Base-by-base conservation (phyloP, 2,888 invertebrate species). In the Elegia similella region DNA sequence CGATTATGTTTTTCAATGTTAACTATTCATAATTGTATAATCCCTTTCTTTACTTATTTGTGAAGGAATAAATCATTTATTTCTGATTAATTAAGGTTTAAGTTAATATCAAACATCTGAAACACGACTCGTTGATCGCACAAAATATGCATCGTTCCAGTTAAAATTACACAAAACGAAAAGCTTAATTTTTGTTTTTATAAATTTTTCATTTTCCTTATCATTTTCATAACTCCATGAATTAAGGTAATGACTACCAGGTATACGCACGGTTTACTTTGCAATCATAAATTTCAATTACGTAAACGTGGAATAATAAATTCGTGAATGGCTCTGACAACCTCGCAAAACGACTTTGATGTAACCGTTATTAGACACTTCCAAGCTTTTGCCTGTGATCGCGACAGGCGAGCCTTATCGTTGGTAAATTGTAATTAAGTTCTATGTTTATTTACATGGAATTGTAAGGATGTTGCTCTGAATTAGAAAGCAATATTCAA, bases 251-350 rank as follows among this genome's bases (percentile, higher is more conserved):
- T 44, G 17, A 44, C 43, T 47, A n/a, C 30, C 32, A 50, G 32
- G 15, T 50, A 32, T 38, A 52, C 38, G 17, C 42, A 46, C 52
- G 30, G 48, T 56, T 62, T 58, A 58, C 62, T 63, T 63, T 59
- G 62, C 62, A 65, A 64, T 64, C 63, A 63, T 64, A 66, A 65
- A 66, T 62, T 62, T 64, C 60, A 62, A 68, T 64, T 64, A 67
- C 17, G 38, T 17, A 52, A 60, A 62, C 60, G 62, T 64, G 58
- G 59, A 61, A 64, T 64, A 62, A 63, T 63, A 61, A 62, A 57
- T 55, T 63, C 55, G 48, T 52, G 55, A 62, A 63, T 44, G 38
- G 54, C 58, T 60, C 57, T 23, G 55, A 61, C 61, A 61, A 64
- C 55, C 57, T 56, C 64, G 57, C 60, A 62, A 64, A 72, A 64